These are phyloP conservation scores for Lasioglossum zephyrum DNA, from an alignment of 2,888 invertebrate genomes.

Conservation along the genomic window DNA sequence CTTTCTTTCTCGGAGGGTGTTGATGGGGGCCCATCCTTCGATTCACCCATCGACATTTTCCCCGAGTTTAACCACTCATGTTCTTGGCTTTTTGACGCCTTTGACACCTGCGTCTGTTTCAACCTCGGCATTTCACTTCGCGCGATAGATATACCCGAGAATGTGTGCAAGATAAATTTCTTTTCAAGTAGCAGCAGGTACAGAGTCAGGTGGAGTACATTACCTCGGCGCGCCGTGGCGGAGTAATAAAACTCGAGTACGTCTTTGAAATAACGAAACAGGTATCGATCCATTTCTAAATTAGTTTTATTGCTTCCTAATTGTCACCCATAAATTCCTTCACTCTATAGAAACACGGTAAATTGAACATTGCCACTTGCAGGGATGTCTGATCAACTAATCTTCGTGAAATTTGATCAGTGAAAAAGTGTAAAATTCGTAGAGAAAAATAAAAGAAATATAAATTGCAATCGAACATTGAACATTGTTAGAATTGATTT, in stretches of 20 bases:
- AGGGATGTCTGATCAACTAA: neutral
- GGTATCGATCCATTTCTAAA: neutral
- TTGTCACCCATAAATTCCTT: neutral
- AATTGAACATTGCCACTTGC: neutral
- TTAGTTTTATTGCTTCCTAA: conserved; percentile 4
- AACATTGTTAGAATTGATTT: neutral
- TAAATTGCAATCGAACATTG: neutral
- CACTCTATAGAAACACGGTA: neutral
- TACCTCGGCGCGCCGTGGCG: no score
- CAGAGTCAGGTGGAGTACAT: no score
- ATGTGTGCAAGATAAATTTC: no score
- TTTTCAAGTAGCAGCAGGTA: no score
- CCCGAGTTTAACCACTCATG: no score
- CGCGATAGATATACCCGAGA: no score
- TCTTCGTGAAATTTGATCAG: neutral
- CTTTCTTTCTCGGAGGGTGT: no score
- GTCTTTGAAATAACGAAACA: neutral
- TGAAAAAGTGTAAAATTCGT: neutral
- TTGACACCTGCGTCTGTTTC: no score
- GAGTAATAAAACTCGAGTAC: neutral
- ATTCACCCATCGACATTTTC: no score
- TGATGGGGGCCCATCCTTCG: no score
- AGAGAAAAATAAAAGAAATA: neutral
- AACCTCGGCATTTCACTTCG: no score
- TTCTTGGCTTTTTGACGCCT: no score